A percentile compares a stretch with the other conserved stretches of the same genome.
phyloP scores from a whole-genome alignment of 2,888 invertebrate genomes.

The Lochmaea capreae region DNA sequence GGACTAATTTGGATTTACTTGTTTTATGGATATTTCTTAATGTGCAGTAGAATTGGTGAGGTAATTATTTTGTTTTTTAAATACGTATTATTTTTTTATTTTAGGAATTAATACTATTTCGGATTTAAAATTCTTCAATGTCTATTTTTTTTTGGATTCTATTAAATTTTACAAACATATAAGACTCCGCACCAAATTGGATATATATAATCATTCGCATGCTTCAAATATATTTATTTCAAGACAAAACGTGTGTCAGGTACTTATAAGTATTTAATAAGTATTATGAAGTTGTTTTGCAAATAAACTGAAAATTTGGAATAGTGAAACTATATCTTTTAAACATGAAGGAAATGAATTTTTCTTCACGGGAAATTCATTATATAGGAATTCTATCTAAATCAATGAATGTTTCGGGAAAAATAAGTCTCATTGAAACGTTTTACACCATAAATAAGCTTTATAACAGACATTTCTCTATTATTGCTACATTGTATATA shows the following conservation, averaged over 20 bases:
- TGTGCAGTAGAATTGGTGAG: conserved; percentile 11
- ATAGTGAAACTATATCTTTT: neutral
- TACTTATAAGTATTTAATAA: neutral
- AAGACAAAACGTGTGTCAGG: neutral
- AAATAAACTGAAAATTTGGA: neutral
- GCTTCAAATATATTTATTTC: neutral
- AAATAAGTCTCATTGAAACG: no score
- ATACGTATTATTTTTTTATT: neutral
- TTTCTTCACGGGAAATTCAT: no score
- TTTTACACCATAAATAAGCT: no score
- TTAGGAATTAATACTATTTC: no score
- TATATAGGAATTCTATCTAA: no score
- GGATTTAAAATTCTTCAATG: no score
- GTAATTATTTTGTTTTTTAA: conserved; percentile 2
- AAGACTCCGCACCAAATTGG: neutral
- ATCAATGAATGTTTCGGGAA: no score
- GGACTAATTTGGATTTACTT: conserved; percentile 6
- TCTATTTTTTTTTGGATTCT: no score
- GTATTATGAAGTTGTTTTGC: neutral
- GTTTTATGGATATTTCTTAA: conserved; percentile 10
- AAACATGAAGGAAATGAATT: neutral
- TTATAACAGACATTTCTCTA: no score
- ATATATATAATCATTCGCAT: neutral
- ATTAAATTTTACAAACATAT: no score
- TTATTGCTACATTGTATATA: no score